Conservation (phyloP, 1,140 invertebrate species). For the Proales similis region DNA sequence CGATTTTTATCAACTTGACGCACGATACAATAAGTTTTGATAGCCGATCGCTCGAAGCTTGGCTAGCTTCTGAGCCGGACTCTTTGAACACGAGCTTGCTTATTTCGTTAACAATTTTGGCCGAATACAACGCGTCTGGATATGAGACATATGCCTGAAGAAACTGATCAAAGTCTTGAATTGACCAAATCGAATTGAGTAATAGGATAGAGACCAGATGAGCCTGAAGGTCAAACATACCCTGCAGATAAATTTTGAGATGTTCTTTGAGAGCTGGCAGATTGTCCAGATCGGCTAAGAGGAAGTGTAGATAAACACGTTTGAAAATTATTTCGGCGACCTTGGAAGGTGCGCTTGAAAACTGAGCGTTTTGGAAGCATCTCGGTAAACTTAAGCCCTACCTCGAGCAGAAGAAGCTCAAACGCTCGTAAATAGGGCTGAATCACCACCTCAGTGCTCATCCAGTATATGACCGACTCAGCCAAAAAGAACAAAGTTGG, state of each 20-base stretch:
- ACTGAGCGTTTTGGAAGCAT: no score
- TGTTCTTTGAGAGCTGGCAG: constrained; percentile 9
- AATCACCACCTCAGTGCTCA: constrained; percentile 50
- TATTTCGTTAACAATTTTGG: constrained; percentile 49
- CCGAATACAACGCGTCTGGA: constrained; percentile 48
- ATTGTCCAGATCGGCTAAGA: constrained; percentile 2
- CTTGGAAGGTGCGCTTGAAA: no score
- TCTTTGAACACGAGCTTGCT: constrained; percentile 47
- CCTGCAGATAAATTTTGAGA: constrained; percentile 19
- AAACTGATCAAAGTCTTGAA: constrained; percentile 46
- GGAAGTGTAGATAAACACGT: constrained; percentile 27
- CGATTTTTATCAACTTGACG: constrained; percentile 1
- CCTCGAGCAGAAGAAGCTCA: constrained; percentile 52
- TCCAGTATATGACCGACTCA: constrained; percentile 51
- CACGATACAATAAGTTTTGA: no score
- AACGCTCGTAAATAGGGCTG: constrained; percentile 49
- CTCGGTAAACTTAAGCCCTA: no score
- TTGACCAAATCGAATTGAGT: no score
- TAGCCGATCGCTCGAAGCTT: neutral
- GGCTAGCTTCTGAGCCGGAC: constrained; percentile 39
- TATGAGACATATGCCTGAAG: constrained; percentile 50
- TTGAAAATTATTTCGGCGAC: constrained; percentile 29
- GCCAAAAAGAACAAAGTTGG: constrained; percentile 52
- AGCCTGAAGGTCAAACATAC: constrained; percentile 11
- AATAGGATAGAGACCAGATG: no score